Percentiles rank a stretch among this genome's conserved stretches.
Conservation (phyloP, 2,113 vertebrate genomes). For the Strix uralensis region DNA sequence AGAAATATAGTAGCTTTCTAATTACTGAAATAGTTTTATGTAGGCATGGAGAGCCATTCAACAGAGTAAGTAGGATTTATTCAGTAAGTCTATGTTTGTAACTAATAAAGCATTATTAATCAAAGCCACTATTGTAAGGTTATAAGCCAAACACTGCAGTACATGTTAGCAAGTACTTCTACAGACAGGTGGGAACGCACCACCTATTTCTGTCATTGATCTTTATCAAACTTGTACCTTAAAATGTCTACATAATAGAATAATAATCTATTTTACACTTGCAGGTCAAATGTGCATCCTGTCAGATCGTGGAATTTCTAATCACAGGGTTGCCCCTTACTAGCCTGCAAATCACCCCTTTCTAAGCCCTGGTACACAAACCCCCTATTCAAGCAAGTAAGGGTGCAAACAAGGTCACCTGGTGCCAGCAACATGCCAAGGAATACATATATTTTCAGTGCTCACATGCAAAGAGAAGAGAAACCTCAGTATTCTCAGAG, state of each 20-base stretch:
- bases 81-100: conserved; percentile 38
- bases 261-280: conserved; percentile 16
- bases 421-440: not conserved
- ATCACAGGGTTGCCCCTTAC: conserved; percentile 22
- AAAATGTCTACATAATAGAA: not conserved
- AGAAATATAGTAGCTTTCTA: conserved; percentile 34
- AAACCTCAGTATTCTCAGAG: not conserved
- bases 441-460: not conserved
- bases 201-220: not conserved
- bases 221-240: not conserved
- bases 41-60: not conserved
- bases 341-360: conserved; percentile 38
- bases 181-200: not conserved
- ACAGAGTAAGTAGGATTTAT: conserved; percentile 47
- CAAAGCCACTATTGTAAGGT: conserved; percentile 51
- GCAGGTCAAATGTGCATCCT: conserved; percentile 38
- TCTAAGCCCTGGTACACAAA: conserved; percentile 42
- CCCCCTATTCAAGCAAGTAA: conserved; percentile 42
- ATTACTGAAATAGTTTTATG: conserved; percentile 49
- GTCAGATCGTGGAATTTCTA: conserved; percentile 34
- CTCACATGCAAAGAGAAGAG: not conserved
- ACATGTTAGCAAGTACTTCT: not conserved
- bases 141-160: not conserved
- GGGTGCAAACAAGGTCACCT: conserved; percentile 56
- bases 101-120: conserved; percentile 55